A percentile compares a stretch with the other conserved stretches of the same genome.
phyloP scores from a whole-genome alignment of 2,113 vertebrate species.

The Myotis brandtii region DNA sequence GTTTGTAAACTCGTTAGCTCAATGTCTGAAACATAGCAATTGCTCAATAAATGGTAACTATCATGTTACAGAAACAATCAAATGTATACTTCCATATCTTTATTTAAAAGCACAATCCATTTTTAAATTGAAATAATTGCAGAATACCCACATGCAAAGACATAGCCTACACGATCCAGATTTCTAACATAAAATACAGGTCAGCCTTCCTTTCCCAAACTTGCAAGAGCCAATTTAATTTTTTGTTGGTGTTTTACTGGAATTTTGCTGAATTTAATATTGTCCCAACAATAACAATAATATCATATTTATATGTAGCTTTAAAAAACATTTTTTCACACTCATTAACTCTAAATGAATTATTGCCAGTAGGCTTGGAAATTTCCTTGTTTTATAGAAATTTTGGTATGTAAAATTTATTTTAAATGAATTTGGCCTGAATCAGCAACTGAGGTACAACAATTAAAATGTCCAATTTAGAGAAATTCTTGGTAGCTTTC shows the following conservation, averaged over 20 bases:
- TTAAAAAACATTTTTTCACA: constrained; percentile 57
- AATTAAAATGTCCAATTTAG: constrained; percentile 78
- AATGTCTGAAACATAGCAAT: background rate
- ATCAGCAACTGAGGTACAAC: constrained; percentile 71
- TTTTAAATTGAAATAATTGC: constrained; percentile 13
- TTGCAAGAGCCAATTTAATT: constrained; percentile 42
- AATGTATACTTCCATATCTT: background rate
- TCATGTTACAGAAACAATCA: background rate
- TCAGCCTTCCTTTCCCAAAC: constrained; percentile 3
- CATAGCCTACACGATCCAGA: background rate
- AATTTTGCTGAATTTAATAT: constrained; percentile 66
- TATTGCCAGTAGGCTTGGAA: constrained; percentile 50
- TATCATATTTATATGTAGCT: constrained; percentile 52
- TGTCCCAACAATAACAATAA: constrained; percentile 63
- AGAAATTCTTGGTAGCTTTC: constrained; percentile 74
- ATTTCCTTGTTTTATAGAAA: constrained; percentile 54
- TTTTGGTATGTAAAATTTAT: constrained; percentile 63
- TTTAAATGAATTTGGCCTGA: constrained; percentile 70
- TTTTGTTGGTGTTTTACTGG: constrained; percentile 9
- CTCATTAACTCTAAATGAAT: constrained; percentile 69
- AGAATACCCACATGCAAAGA: background rate
- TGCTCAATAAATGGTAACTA: background rate
- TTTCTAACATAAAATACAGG: background rate
- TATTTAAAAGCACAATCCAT: background rate
- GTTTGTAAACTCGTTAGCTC: background rate